These are phyloP conservation scores for Brienomyrus longianalis DNA, from an alignment of 2,113 vertebrate genomes.

Conservation along the genomic window DNA sequence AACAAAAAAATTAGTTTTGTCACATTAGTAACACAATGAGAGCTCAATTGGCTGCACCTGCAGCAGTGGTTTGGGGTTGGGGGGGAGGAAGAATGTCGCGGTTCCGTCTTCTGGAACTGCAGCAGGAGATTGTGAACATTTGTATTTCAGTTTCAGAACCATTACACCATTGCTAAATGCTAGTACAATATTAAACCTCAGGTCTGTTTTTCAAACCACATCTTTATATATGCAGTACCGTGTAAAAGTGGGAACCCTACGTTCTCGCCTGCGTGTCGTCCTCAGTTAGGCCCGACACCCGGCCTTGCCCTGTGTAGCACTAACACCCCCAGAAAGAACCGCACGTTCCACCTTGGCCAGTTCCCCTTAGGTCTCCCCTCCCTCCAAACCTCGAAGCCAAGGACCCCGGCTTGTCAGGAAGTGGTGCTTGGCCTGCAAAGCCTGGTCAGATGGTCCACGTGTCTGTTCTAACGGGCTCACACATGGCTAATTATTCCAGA, in stretches of 20 bases:
- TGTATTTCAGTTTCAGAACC: neutral
- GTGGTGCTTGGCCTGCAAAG: neutral
- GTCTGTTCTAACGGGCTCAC: neutral
- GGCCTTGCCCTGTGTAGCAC: neutral
- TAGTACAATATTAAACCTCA: neutral
- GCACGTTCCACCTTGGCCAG: neutral
- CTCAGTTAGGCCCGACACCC: neutral
- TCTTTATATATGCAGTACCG: neutral
- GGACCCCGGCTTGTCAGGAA: neutral
- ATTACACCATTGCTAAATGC: neutral
- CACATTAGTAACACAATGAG: neutral
- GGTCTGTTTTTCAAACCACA: neutral
- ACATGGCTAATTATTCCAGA: constrained; percentile 4
- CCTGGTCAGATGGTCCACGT: neutral
- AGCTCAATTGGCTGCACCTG: neutral
- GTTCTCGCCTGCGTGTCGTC: neutral
- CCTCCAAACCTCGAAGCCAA: neutral
- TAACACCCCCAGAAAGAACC: neutral
- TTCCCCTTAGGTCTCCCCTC: neutral
- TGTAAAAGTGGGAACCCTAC: neutral
- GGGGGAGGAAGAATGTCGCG: too few relatives aligned
- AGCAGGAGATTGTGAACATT: neutral
- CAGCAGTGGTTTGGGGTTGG: neutral
- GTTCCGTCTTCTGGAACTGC: neutral
- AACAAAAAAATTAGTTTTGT: neutral